These are phyloP conservation scores for Lethenteron camtschaticum DNA, from an alignment of 2,113 vertebrate genomes.

Conservation along the genomic window DNA sequence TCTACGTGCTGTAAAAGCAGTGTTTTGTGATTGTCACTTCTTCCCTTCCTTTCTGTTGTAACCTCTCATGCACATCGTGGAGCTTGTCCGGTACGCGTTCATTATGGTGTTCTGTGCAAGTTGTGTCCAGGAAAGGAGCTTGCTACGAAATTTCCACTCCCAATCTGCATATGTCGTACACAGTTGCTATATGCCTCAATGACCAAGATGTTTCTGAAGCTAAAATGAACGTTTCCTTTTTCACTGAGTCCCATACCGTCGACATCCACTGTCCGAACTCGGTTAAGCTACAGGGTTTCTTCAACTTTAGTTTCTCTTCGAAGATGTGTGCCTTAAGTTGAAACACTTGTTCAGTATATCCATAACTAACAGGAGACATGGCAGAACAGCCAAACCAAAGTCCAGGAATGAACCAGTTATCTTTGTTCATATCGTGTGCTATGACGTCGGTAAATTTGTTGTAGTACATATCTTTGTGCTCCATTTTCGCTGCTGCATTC, in stretches of 20 bases:
- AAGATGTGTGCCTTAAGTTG: slow-evolving; percentile 21
- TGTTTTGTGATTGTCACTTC: too few species aligned
- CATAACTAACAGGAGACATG: slow-evolving; percentile 14
- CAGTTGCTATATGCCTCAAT: slow-evolving; percentile 12
- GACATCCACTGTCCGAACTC: slow-evolving; percentile 20
- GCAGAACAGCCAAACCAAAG: slow-evolving; percentile 5
- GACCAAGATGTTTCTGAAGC: slow-evolving; percentile 6
- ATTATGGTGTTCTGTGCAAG: slow-evolving; percentile 16
- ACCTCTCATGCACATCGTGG: slow-evolving; percentile 14
- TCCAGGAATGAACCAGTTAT: slow-evolving; percentile 7
- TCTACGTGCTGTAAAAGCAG: slow-evolving; percentile 13
- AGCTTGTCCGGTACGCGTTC: slow-evolving; percentile 7
- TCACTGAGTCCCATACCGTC: slow-evolving; percentile 14
- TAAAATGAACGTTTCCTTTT: slow-evolving; percentile 10
- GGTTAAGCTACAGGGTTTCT: slow-evolving; percentile 10
- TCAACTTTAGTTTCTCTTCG: slow-evolving; percentile 17
- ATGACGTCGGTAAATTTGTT: slow-evolving; percentile 8
- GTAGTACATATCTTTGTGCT: slow-evolving; percentile 19
- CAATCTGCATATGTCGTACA: slow-evolving; percentile 14
- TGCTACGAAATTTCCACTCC: slow-evolving; percentile 16
- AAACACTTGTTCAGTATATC: slow-evolving; percentile 21
- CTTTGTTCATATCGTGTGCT: slow-evolving; percentile 1
- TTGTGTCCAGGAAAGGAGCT: slow-evolving; percentile 19
- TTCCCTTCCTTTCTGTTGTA: slow-evolving; percentile 15
- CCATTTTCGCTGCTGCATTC: slow-evolving; percentile 23